These are phyloP conservation scores for Odontomachus brunneus DNA, from an alignment of 1,140 invertebrate genomes.

Conservation along the genomic window DNA sequence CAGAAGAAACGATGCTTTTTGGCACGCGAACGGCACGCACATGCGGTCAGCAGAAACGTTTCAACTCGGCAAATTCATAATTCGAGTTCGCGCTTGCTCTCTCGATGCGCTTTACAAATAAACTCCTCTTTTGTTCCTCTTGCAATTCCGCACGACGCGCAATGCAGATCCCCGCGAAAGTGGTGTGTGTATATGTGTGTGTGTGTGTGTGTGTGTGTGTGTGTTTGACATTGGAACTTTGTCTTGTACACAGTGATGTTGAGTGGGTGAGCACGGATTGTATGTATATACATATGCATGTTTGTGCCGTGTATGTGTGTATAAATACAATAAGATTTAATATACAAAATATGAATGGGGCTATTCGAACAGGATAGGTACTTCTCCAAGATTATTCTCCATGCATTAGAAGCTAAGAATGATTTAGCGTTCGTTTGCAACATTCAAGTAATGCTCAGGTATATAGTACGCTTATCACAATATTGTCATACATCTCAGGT, in stretches of 20 bases:
- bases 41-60: constrained; percentile 22
- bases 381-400: constrained; percentile 48
- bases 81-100: constrained; percentile 56
- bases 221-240: not conserved
- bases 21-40: constrained; percentile 46
- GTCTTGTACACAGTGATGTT: no score
- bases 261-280: no score
- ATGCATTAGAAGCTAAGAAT: constrained; percentile 46
- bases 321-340: constrained; percentile 72
- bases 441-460: constrained; percentile 61
- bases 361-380: constrained; percentile 64
- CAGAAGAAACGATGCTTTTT: constrained; percentile 50
- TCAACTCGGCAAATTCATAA: constrained; percentile 24
- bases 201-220: constrained; percentile 57
- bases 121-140: not conserved
- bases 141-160: not conserved
- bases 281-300: no score
- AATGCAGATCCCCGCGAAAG: not conserved
- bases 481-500: constrained; percentile 67
- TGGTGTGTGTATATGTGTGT: constrained; percentile 15
- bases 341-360: constrained; percentile 69
- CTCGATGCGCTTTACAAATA: constrained; percentile 15
- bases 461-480: constrained; percentile 77
- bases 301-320: constrained; percentile 42
- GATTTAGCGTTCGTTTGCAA: constrained; percentile 62